These are phyloP conservation scores for Choreutis nemorana DNA, from an alignment of 2,888 invertebrate genomes.

Conservation along the genomic window DNA sequence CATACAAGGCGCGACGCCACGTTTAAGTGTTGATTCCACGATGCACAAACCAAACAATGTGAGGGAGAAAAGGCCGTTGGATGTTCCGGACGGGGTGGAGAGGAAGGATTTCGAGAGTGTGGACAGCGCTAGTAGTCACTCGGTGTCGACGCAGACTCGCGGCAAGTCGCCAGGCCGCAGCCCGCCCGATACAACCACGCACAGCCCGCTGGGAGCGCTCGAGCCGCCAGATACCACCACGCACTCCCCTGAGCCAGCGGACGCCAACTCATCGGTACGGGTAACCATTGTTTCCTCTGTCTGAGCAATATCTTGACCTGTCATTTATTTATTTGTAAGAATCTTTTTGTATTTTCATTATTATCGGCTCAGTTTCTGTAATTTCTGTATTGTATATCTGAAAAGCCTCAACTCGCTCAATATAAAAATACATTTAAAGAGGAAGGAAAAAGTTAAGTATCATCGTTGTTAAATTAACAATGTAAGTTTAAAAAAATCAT, in stretches of 20 bases:
- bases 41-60: slow-evolving; percentile 16
- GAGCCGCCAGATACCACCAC: slow-evolving; percentile 56
- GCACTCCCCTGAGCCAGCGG: slow-evolving; percentile 48
- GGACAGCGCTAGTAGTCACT: slow-evolving; percentile 65
- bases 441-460: no score
- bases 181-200: slow-evolving; percentile 87
- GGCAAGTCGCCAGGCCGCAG: slow-evolving; percentile 35
- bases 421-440: no score
- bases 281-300: no score
- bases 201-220: slow-evolving; percentile 75
- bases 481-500: no score
- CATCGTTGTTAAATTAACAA: no score
- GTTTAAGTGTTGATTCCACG: slow-evolving; percentile 69
- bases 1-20: slow-evolving; percentile 32
- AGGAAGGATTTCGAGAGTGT: slow-evolving; percentile 29
- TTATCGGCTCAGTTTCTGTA: no score
- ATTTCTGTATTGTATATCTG: no score
- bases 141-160: slow-evolving; percentile 77
- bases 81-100: slow-evolving; percentile 22
- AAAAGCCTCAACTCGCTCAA: no score
- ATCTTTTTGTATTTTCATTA: no score
- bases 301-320: no score
- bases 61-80: no score
- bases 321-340: no score
- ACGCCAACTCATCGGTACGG: slow-evolving; percentile 49